Conservation (phyloP, 2,888 invertebrate species). For the Diabrotica balteata region DNA sequence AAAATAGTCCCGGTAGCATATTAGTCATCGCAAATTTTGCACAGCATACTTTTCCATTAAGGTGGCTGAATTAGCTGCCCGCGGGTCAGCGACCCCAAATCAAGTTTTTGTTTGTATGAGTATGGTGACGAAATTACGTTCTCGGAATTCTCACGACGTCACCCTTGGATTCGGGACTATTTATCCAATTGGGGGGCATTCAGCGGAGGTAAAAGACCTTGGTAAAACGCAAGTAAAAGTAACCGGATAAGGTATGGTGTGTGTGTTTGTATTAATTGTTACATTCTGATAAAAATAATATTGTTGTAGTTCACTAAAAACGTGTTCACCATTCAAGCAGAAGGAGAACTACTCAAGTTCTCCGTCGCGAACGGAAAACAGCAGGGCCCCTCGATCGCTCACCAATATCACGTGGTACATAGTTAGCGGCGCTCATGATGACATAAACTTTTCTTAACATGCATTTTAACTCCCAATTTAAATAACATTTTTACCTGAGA, state of each 20-base stretch:
- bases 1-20: not conserved
- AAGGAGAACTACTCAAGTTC: too few relatives aligned
- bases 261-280: not conserved
- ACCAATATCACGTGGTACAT: too few relatives aligned
- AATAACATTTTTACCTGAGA: too few relatives aligned
- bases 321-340: too few relatives aligned
- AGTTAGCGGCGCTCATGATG: too few relatives aligned
- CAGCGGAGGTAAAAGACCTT: conserved; percentile 31
- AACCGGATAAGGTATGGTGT: conserved; percentile 25
- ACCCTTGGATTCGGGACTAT: conserved; percentile 29
- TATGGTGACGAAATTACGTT: conserved; percentile 31
- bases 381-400: too few relatives aligned
- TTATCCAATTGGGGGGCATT: conserved; percentile 28
- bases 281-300: too few relatives aligned
- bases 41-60: conserved; percentile 27
- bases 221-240: conserved; percentile 24
- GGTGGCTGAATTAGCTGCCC: conserved; percentile 25
- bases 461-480: too few relatives aligned
- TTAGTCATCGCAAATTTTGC: conserved; percentile 33
- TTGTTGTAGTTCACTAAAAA: too few relatives aligned
- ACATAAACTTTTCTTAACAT: too few relatives aligned
- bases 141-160: conserved; percentile 32
- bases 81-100: conserved; percentile 29
- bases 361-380: too few relatives aligned
- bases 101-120: conserved; percentile 31